Conservation (phyloP, 92 coral and sea anemone species). For the Palythoa heliodiscus region DNA sequence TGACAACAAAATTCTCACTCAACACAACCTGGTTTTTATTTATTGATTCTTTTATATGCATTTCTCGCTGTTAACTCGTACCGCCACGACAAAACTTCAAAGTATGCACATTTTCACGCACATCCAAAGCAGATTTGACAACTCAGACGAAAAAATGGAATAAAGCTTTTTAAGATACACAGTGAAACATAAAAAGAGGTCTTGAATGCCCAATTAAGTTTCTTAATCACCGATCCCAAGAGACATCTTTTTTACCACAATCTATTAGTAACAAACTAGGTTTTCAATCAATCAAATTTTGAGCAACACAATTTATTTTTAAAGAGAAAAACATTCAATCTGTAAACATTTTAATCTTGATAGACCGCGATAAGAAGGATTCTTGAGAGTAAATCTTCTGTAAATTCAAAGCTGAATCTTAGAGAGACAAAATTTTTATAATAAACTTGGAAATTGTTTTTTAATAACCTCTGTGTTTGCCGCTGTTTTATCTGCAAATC, state of each 20-base stretch:
- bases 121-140: conserved; percentile 7
- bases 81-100: conserved; percentile 13
- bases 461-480: not conserved
- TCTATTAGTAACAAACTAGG: conserved; percentile 40
- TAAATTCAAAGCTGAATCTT: conserved; percentile 2
- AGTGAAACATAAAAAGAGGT: conserved; percentile 40
- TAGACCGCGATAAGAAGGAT: not conserved
- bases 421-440: not conserved
- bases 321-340: conserved; percentile 10
- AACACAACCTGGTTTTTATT: conserved; percentile 21
- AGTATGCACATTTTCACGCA: conserved; percentile 2
- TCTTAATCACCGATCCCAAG: conserved; percentile 74
- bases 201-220: conserved; percentile 68
- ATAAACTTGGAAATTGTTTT: conserved; percentile 37
- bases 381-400: conserved; percentile 15
- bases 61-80: conserved; percentile 1
- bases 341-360: conserved; percentile 45
- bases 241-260: conserved; percentile 43
- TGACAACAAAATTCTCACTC: conserved; percentile 5
- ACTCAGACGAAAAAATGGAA: not conserved
- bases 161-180: conserved; percentile 43
- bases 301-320: conserved; percentile 31
- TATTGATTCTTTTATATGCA: conserved; percentile 5
- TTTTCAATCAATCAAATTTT: conserved; percentile 20
- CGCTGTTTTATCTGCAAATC: not conserved